These are phyloP conservation scores for Crenichthys baileyi DNA, from an alignment of 2,797 vertebrate genomes.

Conservation along the genomic window DNA sequence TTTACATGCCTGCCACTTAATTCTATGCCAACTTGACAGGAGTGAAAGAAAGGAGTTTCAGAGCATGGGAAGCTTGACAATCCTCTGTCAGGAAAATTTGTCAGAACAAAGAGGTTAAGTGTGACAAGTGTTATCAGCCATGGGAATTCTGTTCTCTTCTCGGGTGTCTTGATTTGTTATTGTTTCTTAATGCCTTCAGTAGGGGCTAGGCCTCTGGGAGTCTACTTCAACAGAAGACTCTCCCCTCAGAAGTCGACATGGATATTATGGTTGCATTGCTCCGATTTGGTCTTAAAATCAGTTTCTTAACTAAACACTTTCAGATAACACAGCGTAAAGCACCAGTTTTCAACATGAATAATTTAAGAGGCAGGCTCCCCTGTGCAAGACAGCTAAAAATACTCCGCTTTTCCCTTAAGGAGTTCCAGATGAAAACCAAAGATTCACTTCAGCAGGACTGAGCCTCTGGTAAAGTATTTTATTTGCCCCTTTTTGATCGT, in stretches of 20 bases:
- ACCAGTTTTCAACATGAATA: slow-evolving; percentile 60
- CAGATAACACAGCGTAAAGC: slow-evolving; percentile 59
- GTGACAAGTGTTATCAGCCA: slow-evolving; percentile 69
- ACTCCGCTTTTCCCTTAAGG: slow-evolving; percentile 54
- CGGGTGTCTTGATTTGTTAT: slow-evolving; percentile 73
- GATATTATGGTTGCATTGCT: slow-evolving; percentile 54
- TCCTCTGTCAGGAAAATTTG: slow-evolving; percentile 58
- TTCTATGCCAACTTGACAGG: slow-evolving; percentile 63
- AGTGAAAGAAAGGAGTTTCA: slow-evolving; percentile 44
- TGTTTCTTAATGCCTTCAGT: slow-evolving; percentile 65
- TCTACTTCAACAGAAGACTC: slow-evolving; percentile 45
- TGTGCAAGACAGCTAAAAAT: slow-evolving; percentile 59
- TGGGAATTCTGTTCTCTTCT: slow-evolving; percentile 73
- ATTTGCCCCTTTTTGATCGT: slow-evolving; percentile 23
- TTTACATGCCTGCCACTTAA: slow-evolving; percentile 60
- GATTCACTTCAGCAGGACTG: slow-evolving; percentile 48
- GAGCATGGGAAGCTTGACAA: slow-evolving; percentile 63
- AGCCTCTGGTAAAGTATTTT: slow-evolving; percentile 38
- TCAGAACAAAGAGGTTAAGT: slow-evolving; percentile 72
- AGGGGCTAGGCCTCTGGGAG: slow-evolving; percentile 51
- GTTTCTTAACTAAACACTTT: slow-evolving; percentile 66
- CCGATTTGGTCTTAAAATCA: slow-evolving; percentile 51
- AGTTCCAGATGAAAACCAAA: slow-evolving; percentile 63
- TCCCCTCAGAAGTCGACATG: slow-evolving; percentile 53
- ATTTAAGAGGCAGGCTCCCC: slow-evolving; percentile 56